Base-by-base conservation (phyloP, 2,797 vertebrate genomes). In the Liparis tanakae region DNA sequence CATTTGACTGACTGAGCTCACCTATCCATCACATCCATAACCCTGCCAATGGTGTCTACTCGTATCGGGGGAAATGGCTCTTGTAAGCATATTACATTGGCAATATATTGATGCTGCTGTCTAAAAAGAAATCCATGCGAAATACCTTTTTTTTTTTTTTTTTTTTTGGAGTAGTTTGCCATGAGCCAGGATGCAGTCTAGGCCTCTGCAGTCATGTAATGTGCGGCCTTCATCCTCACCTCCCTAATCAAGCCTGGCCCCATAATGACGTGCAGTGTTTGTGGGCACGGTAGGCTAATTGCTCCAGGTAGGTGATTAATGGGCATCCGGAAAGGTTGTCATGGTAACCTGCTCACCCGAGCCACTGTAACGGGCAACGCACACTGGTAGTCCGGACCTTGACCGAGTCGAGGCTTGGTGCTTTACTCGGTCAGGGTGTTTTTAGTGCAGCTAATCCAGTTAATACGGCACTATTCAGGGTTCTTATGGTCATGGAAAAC, bases 341-440 rank as follows among this genome's bases (percentile, higher is more conserved):
- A 85, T 88, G 85, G 88, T 80, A 79, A 90, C 85, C 53, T 71
- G 73, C 71, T 76, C 69, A 84, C 88, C 81, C 83, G 67, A 78
- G 73, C 77, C 69, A 14, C 50, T 37, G 7, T 2, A 17, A 14
- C 2, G 17, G 30, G 44, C 61, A 48, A 50, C 30, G 3, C 30
- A 33, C 9, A 50, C 20, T 20, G 18, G 6, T 34, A 10, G 14
- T 39, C 48, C 9, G 9, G 48, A 17, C 20, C 48, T 9, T 4
- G 33, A 22, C 25, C 6, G 17, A 34, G 41, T 34, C 10, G 48
- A 33, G n/a, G 48, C 10, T 53, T 20, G 7, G 5, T 53, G 34
- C 1, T 53, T 25, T 25, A 22, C 50, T 4, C 18, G 48, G n/a
- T 48, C n/a, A 10, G 57, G 10, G 12, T 41, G 22, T 20, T 20